phyloP scores from a whole-genome alignment of 2,113 vertebrate species.

The Trochalopteron elliotii region DNA sequence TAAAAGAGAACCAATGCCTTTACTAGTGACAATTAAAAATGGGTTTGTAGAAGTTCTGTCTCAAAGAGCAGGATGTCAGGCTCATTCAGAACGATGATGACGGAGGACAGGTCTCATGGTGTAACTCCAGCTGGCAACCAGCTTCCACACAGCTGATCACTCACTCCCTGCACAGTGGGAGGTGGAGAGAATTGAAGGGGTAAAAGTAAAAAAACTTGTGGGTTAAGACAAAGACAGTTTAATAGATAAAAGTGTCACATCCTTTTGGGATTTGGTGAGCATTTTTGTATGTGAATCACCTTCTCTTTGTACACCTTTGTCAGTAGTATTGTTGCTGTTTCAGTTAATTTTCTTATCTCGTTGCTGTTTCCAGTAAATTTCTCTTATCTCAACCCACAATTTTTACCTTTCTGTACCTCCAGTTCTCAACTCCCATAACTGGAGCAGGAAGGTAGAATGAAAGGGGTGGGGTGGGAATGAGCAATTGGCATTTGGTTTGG shows the following conservation, averaged over 20 bases:
- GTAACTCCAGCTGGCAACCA: background rate
- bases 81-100: background rate
- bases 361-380: background rate
- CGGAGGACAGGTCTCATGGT: background rate
- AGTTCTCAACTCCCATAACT: background rate
- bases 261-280: background rate
- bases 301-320: background rate
- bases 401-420: background rate
- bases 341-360: background rate
- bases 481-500: background rate
- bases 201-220: background rate
- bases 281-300: background rate
- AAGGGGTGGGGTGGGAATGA: background rate
- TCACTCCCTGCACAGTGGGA: background rate
- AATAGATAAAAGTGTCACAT: background rate
- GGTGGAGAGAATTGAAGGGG: rapidly evolving
- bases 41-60: background rate
- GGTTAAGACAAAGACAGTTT: background rate
- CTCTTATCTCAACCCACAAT: background rate
- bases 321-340: no score
- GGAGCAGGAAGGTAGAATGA: background rate
- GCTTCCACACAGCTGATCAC: rapidly evolving
- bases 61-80: background rate
- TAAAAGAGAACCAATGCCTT: background rate
- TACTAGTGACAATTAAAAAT: background rate